These are phyloP conservation scores for Marmota monax DNA, from an alignment of 2,113 vertebrate species.

Conservation along the genomic window DNA sequence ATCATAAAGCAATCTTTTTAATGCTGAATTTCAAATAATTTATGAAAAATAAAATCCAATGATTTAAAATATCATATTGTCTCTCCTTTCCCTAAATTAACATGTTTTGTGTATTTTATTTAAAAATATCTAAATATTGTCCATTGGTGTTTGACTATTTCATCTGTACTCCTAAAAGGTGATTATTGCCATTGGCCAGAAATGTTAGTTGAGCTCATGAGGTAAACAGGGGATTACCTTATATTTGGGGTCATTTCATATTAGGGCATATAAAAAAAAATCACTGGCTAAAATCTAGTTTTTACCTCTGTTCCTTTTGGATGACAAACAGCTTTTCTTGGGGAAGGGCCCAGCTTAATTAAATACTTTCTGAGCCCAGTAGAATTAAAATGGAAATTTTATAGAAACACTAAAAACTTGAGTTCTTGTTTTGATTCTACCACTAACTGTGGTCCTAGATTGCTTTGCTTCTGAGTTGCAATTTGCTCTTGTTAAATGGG, in stretches of 20 bases:
- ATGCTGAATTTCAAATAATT: slow-evolving; percentile 24
- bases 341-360: background rate
- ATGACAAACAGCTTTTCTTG: background rate
- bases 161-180: background rate
- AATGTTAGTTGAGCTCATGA: background rate
- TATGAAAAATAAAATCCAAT: background rate
- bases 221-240: background rate
- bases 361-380: background rate
- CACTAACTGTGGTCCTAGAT: background rate
- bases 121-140: background rate
- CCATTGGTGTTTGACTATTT: slow-evolving; percentile 1
- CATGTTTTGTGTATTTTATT: background rate
- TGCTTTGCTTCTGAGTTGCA: background rate
- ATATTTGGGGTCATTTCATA: background rate
- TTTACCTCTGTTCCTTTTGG: slow-evolving; percentile 17
- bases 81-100: slow-evolving; percentile 31
- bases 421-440: background rate
- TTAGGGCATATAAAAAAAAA: slow-evolving; percentile 10
- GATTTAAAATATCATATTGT: background rate
- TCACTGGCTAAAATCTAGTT: background rate
- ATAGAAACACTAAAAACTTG: background rate
- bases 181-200: background rate
- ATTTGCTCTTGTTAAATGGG: background rate
- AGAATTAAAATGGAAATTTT: slow-evolving; percentile 31
- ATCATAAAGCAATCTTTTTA: background rate